Evolutionary conservation across 2,113 vertebrate genomes (phyloP), one percentile per base, ranked within the genome.

Genomic region (Leptodactylus fuscus): DNA sequence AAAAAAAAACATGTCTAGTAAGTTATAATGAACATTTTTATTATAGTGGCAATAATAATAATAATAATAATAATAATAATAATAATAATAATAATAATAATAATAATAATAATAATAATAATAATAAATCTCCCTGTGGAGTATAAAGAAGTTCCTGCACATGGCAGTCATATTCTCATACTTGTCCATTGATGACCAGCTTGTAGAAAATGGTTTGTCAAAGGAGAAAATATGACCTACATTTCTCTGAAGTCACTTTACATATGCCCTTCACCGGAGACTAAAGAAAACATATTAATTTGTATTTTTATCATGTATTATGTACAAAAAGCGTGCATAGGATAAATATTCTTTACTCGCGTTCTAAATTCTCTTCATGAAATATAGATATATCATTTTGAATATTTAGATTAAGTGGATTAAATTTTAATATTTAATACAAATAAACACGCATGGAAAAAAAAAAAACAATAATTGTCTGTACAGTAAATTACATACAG

Each of bases 371-470:
- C 16, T 46, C 5, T 9, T 70, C 24, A 60, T 75, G 74, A 79
- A 48, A 65, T 70, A 49, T 48, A 70, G 46, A 73, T 83, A 81
- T 58, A 29, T 44, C 5, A 16, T 34, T 55, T 69, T 24, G 34
- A 82, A 82, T 82, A 62, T 46, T 65, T 24, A 60, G 18, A 76
- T 48, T 38, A 53, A 70, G 62, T 38, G 10, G 41, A 79, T 79
- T 58, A 79, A 79, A 79, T 24, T 58, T 79, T 60, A 24, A 79
- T 79, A 58, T 76, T 79, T 79, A 79, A 79, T 79, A 79, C 49
- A 24, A 10, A 78, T 58, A 78, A 78, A 78, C 46, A 49, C 11
- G 41, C 27, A 79, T 34, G 24, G 3, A 53, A 22, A 51, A 22
- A 53, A 22, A 53, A 51, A 79, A 41, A 41, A 34, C 7, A 12